These are phyloP conservation scores for Archivesica marissinica DNA, from an alignment of 1,140 invertebrate species.

Conservation along the genomic window DNA sequence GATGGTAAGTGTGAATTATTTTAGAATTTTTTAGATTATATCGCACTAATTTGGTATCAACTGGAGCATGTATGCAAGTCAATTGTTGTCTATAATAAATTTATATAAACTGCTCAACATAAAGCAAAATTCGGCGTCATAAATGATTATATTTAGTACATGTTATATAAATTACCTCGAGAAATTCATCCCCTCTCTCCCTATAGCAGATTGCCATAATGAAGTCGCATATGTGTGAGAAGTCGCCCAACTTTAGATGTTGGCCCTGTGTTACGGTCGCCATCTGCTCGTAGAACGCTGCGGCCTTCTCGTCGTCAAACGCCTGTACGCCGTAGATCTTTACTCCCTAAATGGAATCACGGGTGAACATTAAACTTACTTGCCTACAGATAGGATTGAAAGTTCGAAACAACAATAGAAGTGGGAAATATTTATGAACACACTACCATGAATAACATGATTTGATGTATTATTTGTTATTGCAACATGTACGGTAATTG, in stretches of 20 bases:
- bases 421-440: too few relatives aligned
- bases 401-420: too few relatives aligned
- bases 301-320: constrained; percentile 35
- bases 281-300: constrained; percentile 70
- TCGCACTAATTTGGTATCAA: too few relatives aligned
- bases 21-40: too few relatives aligned
- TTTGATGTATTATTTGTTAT: too few relatives aligned
- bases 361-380: too few relatives aligned
- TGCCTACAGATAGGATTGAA: too few relatives aligned
- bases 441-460: too few relatives aligned
- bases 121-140: neutral
- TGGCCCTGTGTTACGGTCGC: constrained; percentile 70
- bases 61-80: too few relatives aligned
- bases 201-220: constrained; percentile 79
- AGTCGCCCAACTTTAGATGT: constrained; percentile 71
- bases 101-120: neutral
- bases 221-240: constrained; percentile 72
- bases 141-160: neutral
- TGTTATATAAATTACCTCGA: constrained; percentile 62
- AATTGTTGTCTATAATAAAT: too few relatives aligned
- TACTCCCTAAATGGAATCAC: constrained; percentile 71
- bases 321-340: constrained; percentile 76
- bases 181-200: constrained; percentile 69
- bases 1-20: too few relatives aligned
- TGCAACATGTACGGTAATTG: too few relatives aligned